Evolutionary conservation across 2,797 vertebrate species (phyloP), one percentile per base, ranked within the genome.

Genomic region (Hippocampus kuda): DNA sequence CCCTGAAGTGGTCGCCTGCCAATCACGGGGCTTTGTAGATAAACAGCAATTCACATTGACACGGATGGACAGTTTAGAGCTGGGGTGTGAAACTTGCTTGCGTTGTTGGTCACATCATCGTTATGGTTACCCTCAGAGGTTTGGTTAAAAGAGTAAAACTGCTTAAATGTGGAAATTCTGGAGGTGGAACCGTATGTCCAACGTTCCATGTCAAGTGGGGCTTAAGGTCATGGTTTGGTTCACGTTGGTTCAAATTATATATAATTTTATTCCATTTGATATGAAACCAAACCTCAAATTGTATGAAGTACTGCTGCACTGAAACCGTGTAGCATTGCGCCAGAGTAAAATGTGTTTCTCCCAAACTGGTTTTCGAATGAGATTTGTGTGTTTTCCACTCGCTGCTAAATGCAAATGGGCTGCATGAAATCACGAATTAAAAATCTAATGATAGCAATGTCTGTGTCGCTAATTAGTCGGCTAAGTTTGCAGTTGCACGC

Each of bases 371-470:
- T 46, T 64, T 68, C 62, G 24, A 71, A 69, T 57, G 24, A 66
- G 61, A 75, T 62, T 30, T 27, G 67, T 49, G 65, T 66, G 4
- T 41, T 27, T 65, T 51, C 46, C 46, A 7, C 24, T 53, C 11
- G 62, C 59, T 72, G 63, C 34, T 70, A 61, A 63, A 76, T 51
- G 30, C 27, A 70, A 74, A 72, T 70, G 48, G n/a, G 10, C 8
- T 49, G 22, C 44, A 18, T 42, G 41, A 72, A 73, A 68, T 34
- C 16, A 18, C 24, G 34, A 60, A 42, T 75, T 62, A 79, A 64
- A 74, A 49, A 11, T 72, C 18, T 59, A 68, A 68, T 68, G 53
- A 66, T 72, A 57, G 30, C 79, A 75, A 66, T 49, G 18, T 67
- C 27, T 1, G 0, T 30, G 42, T 57, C 42, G 48, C 54, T 42